Evolutionary conservation across 2,888 invertebrate species (phyloP).

Genomic region (Thymelicus lineola): DNA sequence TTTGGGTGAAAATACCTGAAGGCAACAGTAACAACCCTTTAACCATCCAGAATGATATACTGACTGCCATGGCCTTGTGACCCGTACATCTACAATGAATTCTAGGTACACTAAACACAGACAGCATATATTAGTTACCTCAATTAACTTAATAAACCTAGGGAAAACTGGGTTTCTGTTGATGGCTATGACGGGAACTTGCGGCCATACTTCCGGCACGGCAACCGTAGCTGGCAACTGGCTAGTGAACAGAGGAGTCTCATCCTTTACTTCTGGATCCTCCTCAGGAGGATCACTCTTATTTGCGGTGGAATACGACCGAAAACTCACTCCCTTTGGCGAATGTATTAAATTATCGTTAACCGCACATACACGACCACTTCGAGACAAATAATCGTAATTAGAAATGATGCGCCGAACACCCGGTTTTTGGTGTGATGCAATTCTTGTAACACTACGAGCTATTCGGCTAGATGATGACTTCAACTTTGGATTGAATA

Average conservation of each 20-base stretch:
- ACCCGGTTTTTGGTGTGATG: constrained; percentile 67
- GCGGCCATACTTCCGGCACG: constrained; percentile 98
- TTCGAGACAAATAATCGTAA: constrained; percentile 9
- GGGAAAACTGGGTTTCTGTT: constrained; percentile 98
- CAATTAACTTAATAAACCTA: constrained; percentile 98
- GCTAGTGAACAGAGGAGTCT: constrained; percentile 76
- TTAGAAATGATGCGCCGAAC: constrained; percentile 18
- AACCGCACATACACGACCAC: constrained; percentile 56
- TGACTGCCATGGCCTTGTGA: too few relatives aligned
- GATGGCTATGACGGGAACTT: constrained; percentile 97
- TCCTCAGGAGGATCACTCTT: constrained; percentile 73
- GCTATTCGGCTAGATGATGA: constrained; percentile 56
- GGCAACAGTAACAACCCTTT: too few relatives aligned
- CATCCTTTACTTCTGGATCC: constrained; percentile 67
- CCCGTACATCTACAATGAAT: too few relatives aligned
- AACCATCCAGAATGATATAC: too few relatives aligned
- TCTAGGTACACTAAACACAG: too few relatives aligned
- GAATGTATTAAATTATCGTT: constrained; percentile 44
- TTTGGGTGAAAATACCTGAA: too few relatives aligned
- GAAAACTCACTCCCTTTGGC: constrained; percentile 49
- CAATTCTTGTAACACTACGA: constrained; percentile 74
- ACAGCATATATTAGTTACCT: constrained; percentile 81
- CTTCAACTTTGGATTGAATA: constrained; percentile 65
- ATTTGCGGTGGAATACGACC: constrained; percentile 66
- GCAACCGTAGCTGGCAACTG: constrained; percentile 94